Conservation (phyloP, 2,888 invertebrate species). For the Andricus quercusramuli region DNA sequence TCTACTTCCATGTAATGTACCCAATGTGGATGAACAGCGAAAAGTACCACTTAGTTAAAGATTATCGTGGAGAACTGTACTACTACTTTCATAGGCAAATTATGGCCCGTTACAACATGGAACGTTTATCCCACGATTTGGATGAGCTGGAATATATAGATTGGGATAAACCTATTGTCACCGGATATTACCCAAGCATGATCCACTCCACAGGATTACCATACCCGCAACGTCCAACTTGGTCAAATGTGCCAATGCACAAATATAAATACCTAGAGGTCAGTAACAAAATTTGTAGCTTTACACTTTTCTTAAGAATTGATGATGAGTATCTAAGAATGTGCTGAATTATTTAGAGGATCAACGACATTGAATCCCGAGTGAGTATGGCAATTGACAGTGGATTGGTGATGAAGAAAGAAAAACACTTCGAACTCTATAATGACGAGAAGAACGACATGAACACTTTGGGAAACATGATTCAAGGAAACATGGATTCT, state of each 20-base stretch:
- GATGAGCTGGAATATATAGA: constrained; percentile 82
- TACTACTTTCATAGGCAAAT: constrained; percentile 79
- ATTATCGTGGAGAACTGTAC: constrained; percentile 80
- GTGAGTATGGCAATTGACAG: constrained; percentile 68
- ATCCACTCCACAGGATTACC: constrained; percentile 83
- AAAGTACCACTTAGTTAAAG: constrained; percentile 79
- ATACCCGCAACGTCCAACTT: constrained; percentile 73
- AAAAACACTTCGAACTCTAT: constrained; percentile 45
- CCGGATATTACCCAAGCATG: constrained; percentile 82
- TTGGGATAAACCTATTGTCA: constrained; percentile 79
- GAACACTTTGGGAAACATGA: constrained; percentile 80
- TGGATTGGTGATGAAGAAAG: constrained; percentile 54
- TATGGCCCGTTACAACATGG: constrained; percentile 82
- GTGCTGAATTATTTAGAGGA: constrained; percentile 53
- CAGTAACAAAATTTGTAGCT: constrained; percentile 17
- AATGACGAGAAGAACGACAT: constrained; percentile 77
- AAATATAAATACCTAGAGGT: constrained; percentile 61
- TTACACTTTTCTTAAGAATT: neutral
- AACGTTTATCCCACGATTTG: constrained; percentile 84
- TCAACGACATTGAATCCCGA: constrained; percentile 64
- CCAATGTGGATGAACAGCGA: constrained; percentile 84
- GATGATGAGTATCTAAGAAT: neutral
- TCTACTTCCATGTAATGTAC: constrained; percentile 82
- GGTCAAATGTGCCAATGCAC: constrained; percentile 57
- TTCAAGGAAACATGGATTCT: constrained; percentile 79